Evolutionary conservation across 2,797 vertebrate genomes (phyloP).

Genomic region (Platyrinchus mystaceus): DNA sequence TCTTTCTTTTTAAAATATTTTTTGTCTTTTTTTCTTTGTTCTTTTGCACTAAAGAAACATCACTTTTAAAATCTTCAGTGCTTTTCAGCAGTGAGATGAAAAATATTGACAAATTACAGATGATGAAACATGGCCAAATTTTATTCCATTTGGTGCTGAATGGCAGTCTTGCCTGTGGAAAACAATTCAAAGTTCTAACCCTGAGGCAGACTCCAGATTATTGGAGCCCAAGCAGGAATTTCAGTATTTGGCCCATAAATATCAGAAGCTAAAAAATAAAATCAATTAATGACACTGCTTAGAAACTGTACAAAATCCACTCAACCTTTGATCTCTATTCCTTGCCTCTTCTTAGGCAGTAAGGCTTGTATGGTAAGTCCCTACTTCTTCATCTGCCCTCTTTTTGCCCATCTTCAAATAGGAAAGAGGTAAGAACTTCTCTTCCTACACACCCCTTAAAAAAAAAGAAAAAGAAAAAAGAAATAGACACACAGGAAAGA

Average conservation of each 20-base stretch:
- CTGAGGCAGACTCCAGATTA: conserved; percentile 30
- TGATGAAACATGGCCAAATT: conserved; percentile 58
- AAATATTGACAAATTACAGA: conserved; percentile 57
- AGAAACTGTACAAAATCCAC: background rate
- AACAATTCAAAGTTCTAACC: conserved; percentile 18
- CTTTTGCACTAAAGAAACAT: background rate
- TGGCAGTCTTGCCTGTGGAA: conserved; percentile 2
- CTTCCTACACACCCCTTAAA: background rate
- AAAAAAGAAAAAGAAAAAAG: background rate
- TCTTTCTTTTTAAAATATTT: background rate
- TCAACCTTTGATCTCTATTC: background rate
- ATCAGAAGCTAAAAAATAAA: conserved; percentile 13
- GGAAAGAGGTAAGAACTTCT: background rate
- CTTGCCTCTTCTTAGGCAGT: background rate
- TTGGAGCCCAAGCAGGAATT: conserved; percentile 45
- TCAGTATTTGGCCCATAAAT: conserved; percentile 54
- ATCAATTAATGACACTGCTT: background rate
- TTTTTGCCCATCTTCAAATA: background rate
- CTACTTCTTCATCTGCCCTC: background rate
- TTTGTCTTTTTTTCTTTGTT: background rate
- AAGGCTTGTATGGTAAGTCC: background rate
- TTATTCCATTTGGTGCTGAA: conserved; percentile 47
- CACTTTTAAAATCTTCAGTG: background rate
- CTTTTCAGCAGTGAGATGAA: conserved; percentile 31
- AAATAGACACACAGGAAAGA: background rate